Conservation (phyloP, 2,797 vertebrate genomes). For the Sciaenops ocellatus region DNA sequence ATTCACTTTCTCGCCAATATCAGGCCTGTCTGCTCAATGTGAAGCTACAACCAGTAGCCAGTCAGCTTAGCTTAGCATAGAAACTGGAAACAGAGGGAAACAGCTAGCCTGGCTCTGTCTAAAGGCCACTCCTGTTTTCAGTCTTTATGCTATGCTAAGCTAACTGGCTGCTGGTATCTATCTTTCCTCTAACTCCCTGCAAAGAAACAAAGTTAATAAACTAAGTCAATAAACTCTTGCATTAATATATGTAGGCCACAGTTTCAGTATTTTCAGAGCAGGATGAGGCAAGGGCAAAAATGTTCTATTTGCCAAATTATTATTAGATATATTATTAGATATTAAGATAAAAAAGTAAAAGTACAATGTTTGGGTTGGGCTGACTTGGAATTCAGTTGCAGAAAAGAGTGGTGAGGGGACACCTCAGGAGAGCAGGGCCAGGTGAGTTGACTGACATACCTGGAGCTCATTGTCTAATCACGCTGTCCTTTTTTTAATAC, state of each 20-base stretch:
- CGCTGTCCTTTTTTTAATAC: too few species aligned
- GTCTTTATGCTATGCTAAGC: constrained; percentile 1
- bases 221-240: neutral
- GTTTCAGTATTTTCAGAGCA: too few species aligned
- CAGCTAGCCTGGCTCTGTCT: neutral
- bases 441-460: too few species aligned
- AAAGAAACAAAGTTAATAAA: neutral
- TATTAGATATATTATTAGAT: too few species aligned
- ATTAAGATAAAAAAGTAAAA: too few species aligned
- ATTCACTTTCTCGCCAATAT: neutral
- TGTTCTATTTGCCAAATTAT: too few species aligned
- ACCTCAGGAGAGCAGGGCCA: too few species aligned
- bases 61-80: neutral
- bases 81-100: neutral
- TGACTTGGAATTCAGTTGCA: too few species aligned
- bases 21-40: neutral
- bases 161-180: neutral
- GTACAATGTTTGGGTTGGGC: too few species aligned
- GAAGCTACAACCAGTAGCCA: neutral
- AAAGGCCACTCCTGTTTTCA: neutral
- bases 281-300: neutral
- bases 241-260: neutral
- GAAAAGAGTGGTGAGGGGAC: too few species aligned
- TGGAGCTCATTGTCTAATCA: too few species aligned
- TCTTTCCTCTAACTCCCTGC: neutral